These are phyloP conservation scores for Esox niger DNA, from an alignment of 2,113 vertebrate genomes.

Conservation along the genomic window DNA sequence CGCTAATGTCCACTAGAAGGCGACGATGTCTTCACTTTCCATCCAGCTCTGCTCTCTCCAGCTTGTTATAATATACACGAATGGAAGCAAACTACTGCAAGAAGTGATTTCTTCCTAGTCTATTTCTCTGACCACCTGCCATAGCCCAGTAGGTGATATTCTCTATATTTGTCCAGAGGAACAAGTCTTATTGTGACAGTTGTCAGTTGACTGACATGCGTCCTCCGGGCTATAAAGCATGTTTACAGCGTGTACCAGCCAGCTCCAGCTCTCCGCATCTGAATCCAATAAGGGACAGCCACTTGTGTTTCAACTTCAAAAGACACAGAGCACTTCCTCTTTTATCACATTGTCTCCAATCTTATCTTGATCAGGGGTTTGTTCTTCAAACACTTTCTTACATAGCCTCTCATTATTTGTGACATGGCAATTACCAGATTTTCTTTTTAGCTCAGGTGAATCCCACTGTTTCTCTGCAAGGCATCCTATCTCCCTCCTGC, in stretches of 20 bases:
- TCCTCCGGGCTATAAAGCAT: neutral
- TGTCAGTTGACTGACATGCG: neutral
- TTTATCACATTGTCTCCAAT: constrained; percentile 63
- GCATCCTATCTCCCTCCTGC: constrained; percentile 40
- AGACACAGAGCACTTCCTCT: constrained; percentile 58
- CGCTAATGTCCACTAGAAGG: constrained; percentile 50
- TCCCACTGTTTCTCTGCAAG: constrained; percentile 4
- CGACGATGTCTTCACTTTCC: constrained; percentile 14
- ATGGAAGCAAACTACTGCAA: neutral
- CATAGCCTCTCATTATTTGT: constrained; percentile 67
- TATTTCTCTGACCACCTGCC: neutral
- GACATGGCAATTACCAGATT: constrained; percentile 67
- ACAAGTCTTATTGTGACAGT: neutral
- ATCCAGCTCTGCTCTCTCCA: neutral
- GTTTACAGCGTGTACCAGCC: neutral
- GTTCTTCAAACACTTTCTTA: constrained; percentile 69
- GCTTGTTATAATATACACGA: neutral
- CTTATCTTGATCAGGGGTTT: constrained; percentile 70
- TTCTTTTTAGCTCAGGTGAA: constrained; percentile 68
- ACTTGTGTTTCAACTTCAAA: constrained; percentile 52
- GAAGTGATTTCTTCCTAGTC: neutral
- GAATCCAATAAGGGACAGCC: constrained; percentile 17
- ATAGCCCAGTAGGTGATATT: neutral
- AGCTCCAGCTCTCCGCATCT: neutral
- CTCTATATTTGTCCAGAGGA: neutral